Evolutionary conservation across 2,888 invertebrate genomes (phyloP).

Genomic region (Eupithecia subfuscata): DNA sequence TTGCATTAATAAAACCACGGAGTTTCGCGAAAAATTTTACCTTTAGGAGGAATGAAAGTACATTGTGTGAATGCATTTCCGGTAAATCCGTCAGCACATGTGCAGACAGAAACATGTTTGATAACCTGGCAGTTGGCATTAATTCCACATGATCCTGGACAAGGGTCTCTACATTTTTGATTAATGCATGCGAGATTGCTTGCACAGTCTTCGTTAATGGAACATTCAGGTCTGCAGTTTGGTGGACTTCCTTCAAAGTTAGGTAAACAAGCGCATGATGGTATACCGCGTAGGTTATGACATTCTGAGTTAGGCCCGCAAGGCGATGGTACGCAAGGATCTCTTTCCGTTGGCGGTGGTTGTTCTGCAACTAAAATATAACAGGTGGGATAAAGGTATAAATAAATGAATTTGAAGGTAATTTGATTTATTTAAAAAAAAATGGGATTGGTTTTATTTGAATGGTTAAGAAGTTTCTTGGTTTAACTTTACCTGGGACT

Average conservation of each 20-base stretch:
- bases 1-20: background rate
- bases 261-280: conserved; percentile 86
- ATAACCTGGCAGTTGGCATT: conserved; percentile 84
- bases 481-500: conserved; percentile 66
- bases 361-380: conserved; percentile 58
- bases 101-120: conserved; percentile 86
- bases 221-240: conserved; percentile 87
- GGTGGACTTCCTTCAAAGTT: conserved; percentile 87
- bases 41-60: conserved; percentile 66
- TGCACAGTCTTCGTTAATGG: conserved; percentile 87
- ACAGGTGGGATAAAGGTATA: background rate
- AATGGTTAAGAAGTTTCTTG: background rate
- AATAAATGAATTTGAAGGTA: background rate
- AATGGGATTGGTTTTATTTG: background rate
- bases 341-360: conserved; percentile 64
- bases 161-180: conserved; percentile 87
- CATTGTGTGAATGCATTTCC: conserved; percentile 87
- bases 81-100: conserved; percentile 82
- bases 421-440: background rate
- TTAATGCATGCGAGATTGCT: conserved; percentile 87
- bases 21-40: conserved; percentile 46
- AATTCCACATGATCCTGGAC: conserved; percentile 87
- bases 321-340: conserved; percentile 88
- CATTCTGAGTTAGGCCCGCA: conserved; percentile 87
- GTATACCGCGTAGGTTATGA: conserved; percentile 79